Conservation (phyloP, 1,140 invertebrate genomes). For the Dolichoris vasculosae region DNA sequence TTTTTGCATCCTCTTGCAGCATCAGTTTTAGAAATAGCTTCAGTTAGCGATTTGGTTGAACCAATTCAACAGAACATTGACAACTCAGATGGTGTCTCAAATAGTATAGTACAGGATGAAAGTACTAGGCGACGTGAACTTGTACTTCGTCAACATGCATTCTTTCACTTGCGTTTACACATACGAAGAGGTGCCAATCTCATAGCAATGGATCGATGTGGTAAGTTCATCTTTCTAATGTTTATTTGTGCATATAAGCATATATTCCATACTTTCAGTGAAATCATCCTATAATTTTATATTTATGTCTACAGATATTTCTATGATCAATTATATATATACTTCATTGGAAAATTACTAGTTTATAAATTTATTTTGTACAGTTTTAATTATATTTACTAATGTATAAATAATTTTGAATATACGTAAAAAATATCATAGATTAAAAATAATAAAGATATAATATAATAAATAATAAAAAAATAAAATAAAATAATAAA, state of each 20-base stretch:
- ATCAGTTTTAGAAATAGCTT: background rate
- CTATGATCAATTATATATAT: too few relatives aligned
- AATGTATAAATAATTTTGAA: too few relatives aligned
- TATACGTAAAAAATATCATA: too few relatives aligned
- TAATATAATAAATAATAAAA: too few relatives aligned
- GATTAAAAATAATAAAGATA: too few relatives aligned
- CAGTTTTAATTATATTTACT: too few relatives aligned
- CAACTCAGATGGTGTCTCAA: background rate
- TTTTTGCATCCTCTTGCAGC: constrained; percentile 42
- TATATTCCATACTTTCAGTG: background rate
- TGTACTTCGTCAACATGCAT: constrained; percentile 86
- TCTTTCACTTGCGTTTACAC: constrained; percentile 92
- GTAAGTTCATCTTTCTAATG: constrained; percentile 76
- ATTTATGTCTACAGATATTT: too few relatives aligned
- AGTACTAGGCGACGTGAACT: constrained; percentile 79
- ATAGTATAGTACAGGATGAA: constrained; percentile 75
- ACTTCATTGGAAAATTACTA: too few relatives aligned
- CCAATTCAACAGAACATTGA: background rate
- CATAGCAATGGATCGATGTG: constrained; percentile 95
- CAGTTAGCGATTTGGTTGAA: background rate
- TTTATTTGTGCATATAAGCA: background rate
- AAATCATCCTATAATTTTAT: background rate
- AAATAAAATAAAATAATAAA: too few relatives aligned
- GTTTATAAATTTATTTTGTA: too few relatives aligned
- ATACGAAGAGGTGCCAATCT: constrained; percentile 91